phyloP scores from a whole-genome alignment of 37 sponge, comb jelly and placozoan genomes.

The Eunapius fragilis region DNA sequence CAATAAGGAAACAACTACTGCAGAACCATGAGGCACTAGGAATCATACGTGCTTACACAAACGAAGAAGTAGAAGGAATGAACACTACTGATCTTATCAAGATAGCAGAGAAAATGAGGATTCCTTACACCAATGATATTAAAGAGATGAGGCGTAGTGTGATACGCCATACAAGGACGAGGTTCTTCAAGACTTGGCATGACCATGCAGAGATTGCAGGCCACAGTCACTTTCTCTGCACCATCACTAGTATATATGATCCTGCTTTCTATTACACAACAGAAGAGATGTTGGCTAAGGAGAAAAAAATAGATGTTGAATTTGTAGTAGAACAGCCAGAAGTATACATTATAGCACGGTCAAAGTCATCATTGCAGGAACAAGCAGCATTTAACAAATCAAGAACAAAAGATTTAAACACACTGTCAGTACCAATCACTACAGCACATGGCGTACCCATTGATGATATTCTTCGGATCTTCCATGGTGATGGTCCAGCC shows the following conservation, averaged over 20 bases:
- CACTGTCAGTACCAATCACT: not conserved
- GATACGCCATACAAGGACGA: not conserved
- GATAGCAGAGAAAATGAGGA: not conserved
- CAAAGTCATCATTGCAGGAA: not conserved
- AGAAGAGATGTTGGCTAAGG: not conserved
- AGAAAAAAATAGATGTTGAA: not conserved
- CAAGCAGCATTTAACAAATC: not conserved
- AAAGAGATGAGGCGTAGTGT: too few relatives aligned
- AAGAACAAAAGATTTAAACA: not conserved
- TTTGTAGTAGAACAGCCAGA: conserved; percentile 13
- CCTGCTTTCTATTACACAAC: conserved; percentile 12
- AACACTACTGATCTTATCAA: not conserved
- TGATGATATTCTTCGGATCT: not conserved
- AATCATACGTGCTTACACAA: not conserved
- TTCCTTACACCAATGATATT: too few relatives aligned
- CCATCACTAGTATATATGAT: not conserved
- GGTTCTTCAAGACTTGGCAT: conserved; percentile 18
- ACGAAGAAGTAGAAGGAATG: not conserved
- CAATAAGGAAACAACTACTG: not conserved
- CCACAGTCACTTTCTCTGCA: conserved; percentile 13
- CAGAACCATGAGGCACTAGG: not conserved
- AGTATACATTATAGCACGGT: conserved; percentile 19
- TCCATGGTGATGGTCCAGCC: conserved; percentile 37
- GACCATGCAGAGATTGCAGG: conserved; percentile 16
- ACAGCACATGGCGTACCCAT: not conserved